These are phyloP conservation scores for Dendrocincla tyrannina DNA, from an alignment of 2,797 vertebrate genomes.

Conservation along the genomic window DNA sequence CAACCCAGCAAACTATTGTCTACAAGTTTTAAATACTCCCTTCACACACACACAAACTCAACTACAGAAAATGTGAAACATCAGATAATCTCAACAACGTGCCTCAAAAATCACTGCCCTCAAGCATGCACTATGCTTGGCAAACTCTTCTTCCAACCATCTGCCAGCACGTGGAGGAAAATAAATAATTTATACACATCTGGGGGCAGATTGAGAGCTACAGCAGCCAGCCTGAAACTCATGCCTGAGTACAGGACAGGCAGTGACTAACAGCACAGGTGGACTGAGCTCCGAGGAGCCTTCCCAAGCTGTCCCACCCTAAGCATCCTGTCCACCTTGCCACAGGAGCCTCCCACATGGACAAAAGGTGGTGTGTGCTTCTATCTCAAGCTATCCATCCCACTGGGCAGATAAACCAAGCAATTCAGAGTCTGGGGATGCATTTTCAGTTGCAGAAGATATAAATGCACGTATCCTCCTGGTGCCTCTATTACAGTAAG, in stretches of 20 bases:
- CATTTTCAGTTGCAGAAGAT: not conserved
- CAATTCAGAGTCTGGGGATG: not conserved
- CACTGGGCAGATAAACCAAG: not conserved
- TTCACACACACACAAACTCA: not conserved
- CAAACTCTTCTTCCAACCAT: not conserved
- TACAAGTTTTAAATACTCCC: conserved; percentile 37
- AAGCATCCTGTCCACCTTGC: not conserved
- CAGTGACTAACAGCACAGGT: not conserved
- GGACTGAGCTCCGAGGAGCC: not conserved
- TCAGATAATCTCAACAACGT: conserved; percentile 25
- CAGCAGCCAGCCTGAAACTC: not conserved
- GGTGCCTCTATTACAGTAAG: not conserved
- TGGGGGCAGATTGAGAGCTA: not conserved
- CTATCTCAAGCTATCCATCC: not conserved
- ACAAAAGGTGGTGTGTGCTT: not conserved
- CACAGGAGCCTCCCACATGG: not conserved
- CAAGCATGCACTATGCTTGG: not conserved
- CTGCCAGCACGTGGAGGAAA: not conserved
- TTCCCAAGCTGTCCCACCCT: not conserved
- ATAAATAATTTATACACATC: not conserved
- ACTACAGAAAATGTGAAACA: conserved; percentile 19
- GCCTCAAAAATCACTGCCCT: conserved; percentile 8
- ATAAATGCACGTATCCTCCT: not conserved
- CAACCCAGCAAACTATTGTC: conserved; percentile 51
- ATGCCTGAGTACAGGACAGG: not conserved